These are phyloP conservation scores for Cyprinodon variegatus DNA, from an alignment of 2,113 vertebrate species.

Conservation along the genomic window DNA sequence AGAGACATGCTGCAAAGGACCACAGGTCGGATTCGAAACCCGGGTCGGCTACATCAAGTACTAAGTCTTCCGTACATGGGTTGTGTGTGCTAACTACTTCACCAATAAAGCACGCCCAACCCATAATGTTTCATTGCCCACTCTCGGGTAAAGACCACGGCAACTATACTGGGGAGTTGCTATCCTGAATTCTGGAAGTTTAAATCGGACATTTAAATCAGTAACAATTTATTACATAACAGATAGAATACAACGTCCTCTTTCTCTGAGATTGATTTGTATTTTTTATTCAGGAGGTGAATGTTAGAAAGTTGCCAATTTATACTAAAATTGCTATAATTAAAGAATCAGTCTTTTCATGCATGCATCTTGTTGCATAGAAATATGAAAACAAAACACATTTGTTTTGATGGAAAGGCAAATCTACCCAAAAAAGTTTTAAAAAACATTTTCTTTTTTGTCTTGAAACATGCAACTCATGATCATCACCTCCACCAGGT, in stretches of 20 bases:
- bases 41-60: no score
- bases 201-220: no score
- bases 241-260: neutral
- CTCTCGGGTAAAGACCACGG: no score
- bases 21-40: no score
- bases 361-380: slow-evolving; percentile 5
- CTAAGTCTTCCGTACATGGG: no score
- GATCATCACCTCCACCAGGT: slow-evolving; percentile 38
- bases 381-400: slow-evolving; percentile 23
- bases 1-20: no score
- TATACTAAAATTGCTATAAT: slow-evolving; percentile 40
- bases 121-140: no score
- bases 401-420: slow-evolving; percentile 5
- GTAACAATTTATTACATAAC: neutral
- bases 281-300: neutral
- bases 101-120: no score
- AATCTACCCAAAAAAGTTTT: neutral
- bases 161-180: no score
- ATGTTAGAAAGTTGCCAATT: slow-evolving; percentile 7
- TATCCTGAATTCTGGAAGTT: no score
- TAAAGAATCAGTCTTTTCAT: slow-evolving; percentile 18
- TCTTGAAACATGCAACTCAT: slow-evolving; percentile 16
- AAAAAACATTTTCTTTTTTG: neutral
- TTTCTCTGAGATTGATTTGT: slow-evolving; percentile 2
- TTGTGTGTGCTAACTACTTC: no score